Evolutionary conservation across 2,113 vertebrate genomes (phyloP).

Genomic region (Lasiurus cinereus): DNA sequence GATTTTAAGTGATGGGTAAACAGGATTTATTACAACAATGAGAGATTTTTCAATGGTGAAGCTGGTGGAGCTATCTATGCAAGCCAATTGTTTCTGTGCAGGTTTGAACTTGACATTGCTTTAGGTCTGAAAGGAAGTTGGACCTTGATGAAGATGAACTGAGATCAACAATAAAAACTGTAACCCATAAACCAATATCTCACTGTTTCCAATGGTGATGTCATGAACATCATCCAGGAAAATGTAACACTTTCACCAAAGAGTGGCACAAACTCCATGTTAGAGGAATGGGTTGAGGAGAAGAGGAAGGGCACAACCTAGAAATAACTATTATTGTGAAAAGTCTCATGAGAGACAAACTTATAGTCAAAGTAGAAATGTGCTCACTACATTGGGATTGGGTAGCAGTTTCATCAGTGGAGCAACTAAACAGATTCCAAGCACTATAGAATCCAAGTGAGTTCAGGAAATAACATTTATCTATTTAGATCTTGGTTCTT

Average conservation of each 20-base stretch:
- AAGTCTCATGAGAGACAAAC: background rate
- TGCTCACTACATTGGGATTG: background rate
- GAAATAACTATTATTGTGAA: background rate
- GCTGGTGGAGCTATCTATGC: background rate
- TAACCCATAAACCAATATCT: background rate
- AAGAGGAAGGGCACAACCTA: background rate
- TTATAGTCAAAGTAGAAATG: background rate
- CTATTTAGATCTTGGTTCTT: background rate
- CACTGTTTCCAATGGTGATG: background rate
- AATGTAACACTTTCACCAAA: background rate
- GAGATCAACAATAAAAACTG: background rate
- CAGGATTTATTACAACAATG: background rate
- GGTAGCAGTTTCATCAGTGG: background rate
- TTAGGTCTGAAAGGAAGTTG: background rate
- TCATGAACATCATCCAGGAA: background rate
- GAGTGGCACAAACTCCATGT: background rate
- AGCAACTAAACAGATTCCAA: background rate
- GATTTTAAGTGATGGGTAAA: background rate
- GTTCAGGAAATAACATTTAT: background rate
- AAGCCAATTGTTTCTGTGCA: background rate
- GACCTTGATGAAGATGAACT: background rate
- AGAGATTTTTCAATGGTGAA: background rate
- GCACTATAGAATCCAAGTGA: background rate
- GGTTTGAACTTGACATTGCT: fast-evolving
- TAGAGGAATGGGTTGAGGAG: background rate